Percentiles rank a stretch among this genome's conserved stretches.
These are phyloP conservation scores for Cacatua alba DNA, from an alignment of 2,113 vertebrate genomes.

Conservation along the genomic window DNA sequence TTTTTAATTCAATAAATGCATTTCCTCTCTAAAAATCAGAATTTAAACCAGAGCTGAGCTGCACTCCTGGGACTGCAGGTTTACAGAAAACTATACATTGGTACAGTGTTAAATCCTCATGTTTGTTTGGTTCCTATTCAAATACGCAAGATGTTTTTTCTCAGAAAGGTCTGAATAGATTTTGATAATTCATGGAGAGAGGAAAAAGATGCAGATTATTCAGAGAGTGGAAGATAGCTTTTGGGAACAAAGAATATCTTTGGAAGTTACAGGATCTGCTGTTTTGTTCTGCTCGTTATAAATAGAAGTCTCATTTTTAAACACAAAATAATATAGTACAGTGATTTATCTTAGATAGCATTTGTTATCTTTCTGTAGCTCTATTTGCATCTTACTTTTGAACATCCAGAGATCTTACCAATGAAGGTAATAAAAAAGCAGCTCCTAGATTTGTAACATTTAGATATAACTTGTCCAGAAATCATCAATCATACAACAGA, in stretches of 20 bases:
- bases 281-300: neutral
- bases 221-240: neutral
- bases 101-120: neutral
- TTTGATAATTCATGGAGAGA: neutral
- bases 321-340: neutral
- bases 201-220: neutral
- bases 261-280: neutral
- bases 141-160: neutral
- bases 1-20: constrained; percentile 6
- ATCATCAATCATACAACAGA: neutral
- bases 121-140: neutral
- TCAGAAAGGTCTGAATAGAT: neutral
- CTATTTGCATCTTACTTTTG: neutral
- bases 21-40: neutral
- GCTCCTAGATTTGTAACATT: neutral
- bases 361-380: neutral
- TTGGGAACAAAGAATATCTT: neutral
- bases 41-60: neutral
- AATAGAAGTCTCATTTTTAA: neutral
- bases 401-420: neutral
- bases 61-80: neutral
- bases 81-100: neutral
- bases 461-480: neutral
- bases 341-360: neutral
- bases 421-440: neutral